Conservation (phyloP, 2,888 invertebrate genomes). For the Encarsia formosa region DNA sequence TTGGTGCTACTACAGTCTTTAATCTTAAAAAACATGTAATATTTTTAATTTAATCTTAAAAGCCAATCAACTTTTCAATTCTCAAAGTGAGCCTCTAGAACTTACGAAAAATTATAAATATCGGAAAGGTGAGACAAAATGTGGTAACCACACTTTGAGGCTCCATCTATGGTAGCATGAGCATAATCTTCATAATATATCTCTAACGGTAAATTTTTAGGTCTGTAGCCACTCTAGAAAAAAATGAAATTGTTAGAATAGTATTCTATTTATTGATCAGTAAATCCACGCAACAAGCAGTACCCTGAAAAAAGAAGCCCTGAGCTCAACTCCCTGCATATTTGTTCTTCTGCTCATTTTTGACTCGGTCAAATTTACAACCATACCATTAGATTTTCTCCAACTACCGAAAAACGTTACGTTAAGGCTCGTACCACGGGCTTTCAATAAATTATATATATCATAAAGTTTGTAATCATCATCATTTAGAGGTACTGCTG, state of each 20-base stretch:
- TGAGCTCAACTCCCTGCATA: neutral
- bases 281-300: neutral
- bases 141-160: conserved; percentile 18
- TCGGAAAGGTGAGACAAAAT: conserved; percentile 26
- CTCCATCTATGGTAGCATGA: conserved; percentile 1
- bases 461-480: conserved; percentile 2
- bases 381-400: conserved; percentile 20
- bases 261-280: neutral
- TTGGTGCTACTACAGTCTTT: neutral
- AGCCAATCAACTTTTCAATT: too few relatives aligned
- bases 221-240: conserved; percentile 7
- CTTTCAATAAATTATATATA: conserved; percentile 7
- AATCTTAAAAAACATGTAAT: neutral
- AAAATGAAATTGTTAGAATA: neutral
- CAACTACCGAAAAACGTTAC: conserved; percentile 2
- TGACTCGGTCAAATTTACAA: neutral
- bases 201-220: conserved; percentile 2
- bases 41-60: neutral
- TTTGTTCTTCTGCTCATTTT: conserved; percentile 5
- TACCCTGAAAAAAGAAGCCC: conserved; percentile 6
- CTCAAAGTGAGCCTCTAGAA: neutral
- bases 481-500: neutral
- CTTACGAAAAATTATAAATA: conserved; percentile 33
- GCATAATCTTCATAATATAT: conserved; percentile 18
- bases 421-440: neutral